phyloP scores from a whole-genome alignment of 1,140 invertebrate species.

The Temnothorax nylanderi region DNA sequence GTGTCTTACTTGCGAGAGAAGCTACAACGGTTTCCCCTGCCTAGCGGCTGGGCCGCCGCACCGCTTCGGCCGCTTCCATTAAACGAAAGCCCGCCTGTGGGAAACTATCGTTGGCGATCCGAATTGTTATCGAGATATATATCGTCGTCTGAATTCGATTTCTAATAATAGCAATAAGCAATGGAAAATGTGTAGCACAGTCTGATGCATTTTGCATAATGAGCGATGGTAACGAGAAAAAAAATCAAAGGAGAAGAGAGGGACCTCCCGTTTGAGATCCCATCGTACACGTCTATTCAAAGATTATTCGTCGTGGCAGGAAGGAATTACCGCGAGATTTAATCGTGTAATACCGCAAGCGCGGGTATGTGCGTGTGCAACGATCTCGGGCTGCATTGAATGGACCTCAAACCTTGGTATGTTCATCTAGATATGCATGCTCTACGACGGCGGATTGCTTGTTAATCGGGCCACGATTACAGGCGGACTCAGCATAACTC shows the following conservation, averaged over 20 bases:
- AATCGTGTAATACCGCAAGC: slow-evolving; percentile 73
- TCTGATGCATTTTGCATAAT: not conserved
- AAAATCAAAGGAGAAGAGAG: too few relatives aligned
- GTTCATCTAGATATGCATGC: slow-evolving; percentile 63
- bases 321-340: slow-evolving; percentile 73
- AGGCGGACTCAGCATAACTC: slow-evolving; percentile 40
- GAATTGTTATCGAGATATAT: not conserved
- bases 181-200: not conserved
- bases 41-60: not conserved
- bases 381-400: slow-evolving; percentile 44
- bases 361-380: slow-evolving; percentile 25
- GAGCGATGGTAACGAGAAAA: not conserved
- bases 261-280: slow-evolving; percentile 29
- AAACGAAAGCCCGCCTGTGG: slow-evolving; percentile 6
- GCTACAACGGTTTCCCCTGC: not conserved
- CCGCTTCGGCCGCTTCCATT: not conserved
- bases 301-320: slow-evolving; percentile 65
- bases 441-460: slow-evolving; percentile 63
- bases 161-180: not conserved
- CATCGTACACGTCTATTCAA: not conserved
- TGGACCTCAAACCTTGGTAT: slow-evolving; percentile 64
- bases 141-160: not conserved
- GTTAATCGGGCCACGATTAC: slow-evolving; percentile 69
- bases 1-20: slow-evolving; percentile 60
- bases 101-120: not conserved